phyloP scores from a whole-genome alignment of 2,797 vertebrate species.

The Xiphorhynchus erythropygius region DNA sequence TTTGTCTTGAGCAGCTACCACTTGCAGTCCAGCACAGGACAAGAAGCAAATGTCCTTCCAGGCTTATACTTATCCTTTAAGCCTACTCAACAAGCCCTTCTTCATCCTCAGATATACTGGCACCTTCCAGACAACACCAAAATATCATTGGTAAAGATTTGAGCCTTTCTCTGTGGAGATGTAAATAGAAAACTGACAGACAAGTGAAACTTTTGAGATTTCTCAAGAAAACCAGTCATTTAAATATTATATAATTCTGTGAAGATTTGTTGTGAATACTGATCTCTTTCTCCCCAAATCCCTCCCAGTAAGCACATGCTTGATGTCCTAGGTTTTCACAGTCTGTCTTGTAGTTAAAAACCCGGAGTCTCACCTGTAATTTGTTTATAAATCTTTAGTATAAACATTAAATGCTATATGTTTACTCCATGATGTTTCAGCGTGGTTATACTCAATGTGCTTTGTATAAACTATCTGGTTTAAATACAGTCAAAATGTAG shows the following conservation, averaged over 20 bases:
- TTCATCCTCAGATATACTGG: background rate
- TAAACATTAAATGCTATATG: background rate
- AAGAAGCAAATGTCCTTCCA: background rate
- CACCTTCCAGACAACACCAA: background rate
- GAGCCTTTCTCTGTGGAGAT: background rate
- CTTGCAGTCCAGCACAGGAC: background rate
- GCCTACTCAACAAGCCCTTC: background rate
- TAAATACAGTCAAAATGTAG: background rate
- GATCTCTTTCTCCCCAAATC: background rate
- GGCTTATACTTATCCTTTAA: background rate
- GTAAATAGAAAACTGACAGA: background rate
- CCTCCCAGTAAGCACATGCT: background rate
- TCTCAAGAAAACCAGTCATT: background rate
- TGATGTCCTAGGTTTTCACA: background rate
- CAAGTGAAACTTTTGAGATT: background rate
- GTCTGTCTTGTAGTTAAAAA: background rate
- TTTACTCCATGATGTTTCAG: background rate
- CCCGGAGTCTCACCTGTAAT: background rate
- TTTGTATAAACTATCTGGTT: background rate
- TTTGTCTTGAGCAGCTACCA: background rate
- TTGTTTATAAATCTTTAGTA: background rate
- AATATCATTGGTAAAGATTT: background rate
- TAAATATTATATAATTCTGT: background rate
- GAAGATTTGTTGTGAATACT: background rate
- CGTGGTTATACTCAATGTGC: background rate